Conservation (phyloP, 2,797 vertebrate species). For the Esox masquinongy region DNA sequence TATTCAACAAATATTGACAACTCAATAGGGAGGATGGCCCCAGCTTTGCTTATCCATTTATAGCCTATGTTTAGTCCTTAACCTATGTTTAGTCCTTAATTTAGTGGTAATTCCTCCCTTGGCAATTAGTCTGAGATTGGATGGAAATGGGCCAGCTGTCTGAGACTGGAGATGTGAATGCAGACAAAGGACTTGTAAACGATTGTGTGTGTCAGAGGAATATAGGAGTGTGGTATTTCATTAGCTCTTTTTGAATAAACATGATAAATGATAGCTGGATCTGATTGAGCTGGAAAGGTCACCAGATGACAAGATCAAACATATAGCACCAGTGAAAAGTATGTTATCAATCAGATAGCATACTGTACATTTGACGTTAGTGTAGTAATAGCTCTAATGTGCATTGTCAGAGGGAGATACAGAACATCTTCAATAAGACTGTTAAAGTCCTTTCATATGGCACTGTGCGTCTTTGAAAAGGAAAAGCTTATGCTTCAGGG, state of each 20-base stretch:
- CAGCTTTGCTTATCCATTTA: constrained; percentile 4
- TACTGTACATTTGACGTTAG: no score
- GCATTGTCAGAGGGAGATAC: not conserved
- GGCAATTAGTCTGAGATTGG: constrained; percentile 56
- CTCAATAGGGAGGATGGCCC: constrained; percentile 18
- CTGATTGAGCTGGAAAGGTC: not conserved
- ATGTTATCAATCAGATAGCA: not conserved
- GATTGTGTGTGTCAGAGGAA: constrained; percentile 51
- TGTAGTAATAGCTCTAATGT: not conserved
- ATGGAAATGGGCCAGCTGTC: constrained; percentile 74
- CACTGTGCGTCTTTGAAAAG: constrained; percentile 17
- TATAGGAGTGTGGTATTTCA: not conserved
- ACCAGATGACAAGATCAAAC: not conserved
- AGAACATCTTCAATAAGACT: not conserved
- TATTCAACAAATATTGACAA: constrained; percentile 20
- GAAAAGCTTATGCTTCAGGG: constrained; percentile 32
- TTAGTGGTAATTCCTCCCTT: constrained; percentile 76
- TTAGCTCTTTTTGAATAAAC: not conserved
- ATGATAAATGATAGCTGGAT: not conserved
- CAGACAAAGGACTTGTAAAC: constrained; percentile 74
- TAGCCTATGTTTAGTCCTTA: constrained; percentile 40
- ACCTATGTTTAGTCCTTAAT: constrained; percentile 75
- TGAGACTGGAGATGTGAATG: constrained; percentile 56
- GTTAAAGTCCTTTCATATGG: not conserved
- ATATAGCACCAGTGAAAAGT: not conserved